Evolutionary conservation across 2,113 vertebrate genomes (phyloP).

Genomic region (Halcyon senegalensis): DNA sequence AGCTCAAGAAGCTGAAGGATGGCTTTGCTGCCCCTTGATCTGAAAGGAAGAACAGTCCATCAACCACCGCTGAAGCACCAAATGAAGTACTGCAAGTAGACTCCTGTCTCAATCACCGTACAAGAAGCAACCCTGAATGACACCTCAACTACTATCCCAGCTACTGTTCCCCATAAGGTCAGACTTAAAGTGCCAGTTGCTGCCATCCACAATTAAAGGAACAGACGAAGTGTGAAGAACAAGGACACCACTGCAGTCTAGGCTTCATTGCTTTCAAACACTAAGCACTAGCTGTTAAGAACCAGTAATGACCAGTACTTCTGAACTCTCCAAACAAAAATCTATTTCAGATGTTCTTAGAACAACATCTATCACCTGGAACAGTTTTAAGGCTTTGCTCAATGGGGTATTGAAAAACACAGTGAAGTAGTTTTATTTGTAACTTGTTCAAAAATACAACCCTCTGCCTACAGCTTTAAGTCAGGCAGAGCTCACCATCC

Average conservation of each 20-base stretch:
- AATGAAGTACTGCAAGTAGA: neutral
- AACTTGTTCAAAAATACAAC: neutral
- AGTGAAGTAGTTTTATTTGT: neutral
- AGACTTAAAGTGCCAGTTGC: neutral
- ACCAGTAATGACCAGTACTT: neutral
- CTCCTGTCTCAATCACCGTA: neutral
- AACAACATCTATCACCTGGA: neutral
- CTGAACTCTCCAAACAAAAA: neutral
- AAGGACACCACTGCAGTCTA: neutral
- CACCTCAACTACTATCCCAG: neutral
- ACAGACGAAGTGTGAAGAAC: neutral
- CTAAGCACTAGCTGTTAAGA: neutral
- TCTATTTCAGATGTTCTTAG: neutral
- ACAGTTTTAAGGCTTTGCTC: neutral
- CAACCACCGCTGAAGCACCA: neutral
- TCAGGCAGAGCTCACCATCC: neutral
- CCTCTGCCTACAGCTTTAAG: neutral
- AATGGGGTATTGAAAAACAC: neutral
- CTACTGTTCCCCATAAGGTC: neutral
- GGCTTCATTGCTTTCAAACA: neutral
- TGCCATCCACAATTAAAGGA: neutral
- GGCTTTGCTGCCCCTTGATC: slow-evolving; percentile 81
- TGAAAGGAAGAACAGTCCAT: slow-evolving; percentile 57
- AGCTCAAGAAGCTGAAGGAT: slow-evolving; percentile 84
- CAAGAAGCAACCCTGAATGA: neutral